Evolutionary conservation across 1,140 invertebrate species (phyloP).

Genomic region (Theocolax elegans): DNA sequence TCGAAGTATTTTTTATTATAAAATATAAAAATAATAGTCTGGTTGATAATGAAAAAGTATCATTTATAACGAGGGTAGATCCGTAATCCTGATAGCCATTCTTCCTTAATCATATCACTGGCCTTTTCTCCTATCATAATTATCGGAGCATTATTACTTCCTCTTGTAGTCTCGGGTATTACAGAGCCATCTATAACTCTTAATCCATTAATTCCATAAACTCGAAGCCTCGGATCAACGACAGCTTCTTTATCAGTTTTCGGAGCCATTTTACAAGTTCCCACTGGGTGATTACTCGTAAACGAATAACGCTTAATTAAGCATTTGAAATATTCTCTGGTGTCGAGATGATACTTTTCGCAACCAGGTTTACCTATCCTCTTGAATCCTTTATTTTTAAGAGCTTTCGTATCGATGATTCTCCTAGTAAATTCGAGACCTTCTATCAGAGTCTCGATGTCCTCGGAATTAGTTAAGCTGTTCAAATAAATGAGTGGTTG

Average conservation of each 20-base stretch:
- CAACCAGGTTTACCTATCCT: not conserved
- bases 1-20: too few species aligned
- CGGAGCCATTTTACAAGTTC: conserved; percentile 74
- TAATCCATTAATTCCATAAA: conserved; percentile 57
- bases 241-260: conserved; percentile 56
- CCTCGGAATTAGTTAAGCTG: not conserved
- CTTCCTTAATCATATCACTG: conserved; percentile 31
- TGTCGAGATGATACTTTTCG: not conserved
- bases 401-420: not conserved
- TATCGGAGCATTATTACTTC: conserved; percentile 68
- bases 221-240: conserved; percentile 59
- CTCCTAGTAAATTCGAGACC: not conserved
- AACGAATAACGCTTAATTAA: not conserved
- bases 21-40: too few species aligned
- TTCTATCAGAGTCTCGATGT: not conserved
- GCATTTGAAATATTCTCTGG: conserved; percentile 28
- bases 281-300: conserved; percentile 64
- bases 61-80: not conserved
- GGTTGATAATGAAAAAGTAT: not conserved
- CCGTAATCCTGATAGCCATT: not conserved
- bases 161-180: conserved; percentile 62
- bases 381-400: not conserved
- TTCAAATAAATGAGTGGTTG: conserved; percentile 19
- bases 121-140: conserved; percentile 74
- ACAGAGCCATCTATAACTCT: conserved; percentile 64